Conservation (phyloP, 2,888 invertebrate genomes). For the Notodonta dromedarius region DNA sequence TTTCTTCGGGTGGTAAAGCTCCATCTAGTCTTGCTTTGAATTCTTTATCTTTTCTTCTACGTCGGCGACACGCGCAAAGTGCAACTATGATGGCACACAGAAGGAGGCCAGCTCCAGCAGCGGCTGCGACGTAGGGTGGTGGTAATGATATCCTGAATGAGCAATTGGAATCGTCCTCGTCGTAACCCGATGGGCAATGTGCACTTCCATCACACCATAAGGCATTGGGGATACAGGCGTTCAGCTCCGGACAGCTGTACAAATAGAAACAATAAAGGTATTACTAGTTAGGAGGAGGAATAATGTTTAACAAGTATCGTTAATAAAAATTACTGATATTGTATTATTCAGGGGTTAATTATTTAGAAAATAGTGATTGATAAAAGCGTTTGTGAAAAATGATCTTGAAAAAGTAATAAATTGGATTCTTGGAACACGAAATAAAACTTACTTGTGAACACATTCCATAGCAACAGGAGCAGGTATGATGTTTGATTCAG, state of each 20-base stretch:
- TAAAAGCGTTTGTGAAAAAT: no score
- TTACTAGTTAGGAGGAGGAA: no score
- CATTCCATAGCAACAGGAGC: constrained; percentile 85
- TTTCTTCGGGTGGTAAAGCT: constrained; percentile 83
- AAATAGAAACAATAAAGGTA: constrained; percentile 3
- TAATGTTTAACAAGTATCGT: no score
- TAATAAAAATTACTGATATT: no score
- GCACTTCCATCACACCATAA: constrained; percentile 92
- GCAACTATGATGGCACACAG: constrained; percentile 84
- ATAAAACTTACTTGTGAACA: constrained; percentile 85
- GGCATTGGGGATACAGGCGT: constrained; percentile 90
- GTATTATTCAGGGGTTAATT: no score
- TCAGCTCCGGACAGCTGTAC: constrained; percentile 90
- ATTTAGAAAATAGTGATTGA: no score
- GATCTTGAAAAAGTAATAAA: no score
- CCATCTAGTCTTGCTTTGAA: constrained; percentile 85
- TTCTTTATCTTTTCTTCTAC: constrained; percentile 84
- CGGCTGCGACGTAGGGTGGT: constrained; percentile 86
- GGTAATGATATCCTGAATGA: constrained; percentile 88
- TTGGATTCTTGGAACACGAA: constrained; percentile 7
- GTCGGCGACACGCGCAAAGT: constrained; percentile 85
- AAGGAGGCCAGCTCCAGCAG: constrained; percentile 86
- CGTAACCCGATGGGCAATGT: constrained; percentile 92
- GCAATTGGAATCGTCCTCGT: constrained; percentile 91
- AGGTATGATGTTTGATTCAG: constrained; percentile 78